Base-by-base conservation (phyloP, 2,888 invertebrate species). In the Pammene fasciana region DNA sequence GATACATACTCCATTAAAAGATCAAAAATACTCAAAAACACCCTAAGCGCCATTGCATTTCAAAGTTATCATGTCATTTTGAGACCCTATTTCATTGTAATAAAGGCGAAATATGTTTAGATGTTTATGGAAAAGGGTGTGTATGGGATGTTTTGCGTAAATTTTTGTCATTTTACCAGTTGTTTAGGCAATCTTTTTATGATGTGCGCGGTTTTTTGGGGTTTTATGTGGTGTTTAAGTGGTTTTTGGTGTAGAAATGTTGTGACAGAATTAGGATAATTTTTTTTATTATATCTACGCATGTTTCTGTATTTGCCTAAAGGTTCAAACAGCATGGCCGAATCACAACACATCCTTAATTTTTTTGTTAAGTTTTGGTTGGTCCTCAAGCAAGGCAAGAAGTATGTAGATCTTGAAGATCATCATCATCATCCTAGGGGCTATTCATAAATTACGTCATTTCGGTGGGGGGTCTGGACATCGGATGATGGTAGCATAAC, bases 151-250 rank as follows among this genome's bases (percentile, higher is more conserved):
- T 6, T 62, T 62, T 62, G 41, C 13, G 38, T 0, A 36, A n/a
- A 73, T 68, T 67, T 71, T 65, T 68, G 64, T 67, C 43, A 60
- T 68, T 73, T 76, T 76, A 78, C 78, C 85, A 82, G 82, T 84
- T 83, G 84, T 82, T 82, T 78, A 67, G 77, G 74, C 78, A 77
- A 80, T 82, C 77, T 78, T 78, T 81, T 78, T 75, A 76, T 78
- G 75, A 70, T 72, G 67, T 66, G 68, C 75, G 78, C 41, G 77
- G 78, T 77, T 78, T 79, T 80, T 70, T 36, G 75, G 73, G 34
- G 46, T 48, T 60, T 56, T 60, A 64, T 55, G 45, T 43, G 62
- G 64, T 65, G 36, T 48, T 66, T 66, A 66, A 54, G 70, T 65
- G 70, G 70, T 55, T 70, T 60, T 65, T 68, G 64, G 57, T 65